Evolutionary conservation across 2,888 invertebrate species (phyloP).

Genomic region (Darwinula stevensoni): DNA sequence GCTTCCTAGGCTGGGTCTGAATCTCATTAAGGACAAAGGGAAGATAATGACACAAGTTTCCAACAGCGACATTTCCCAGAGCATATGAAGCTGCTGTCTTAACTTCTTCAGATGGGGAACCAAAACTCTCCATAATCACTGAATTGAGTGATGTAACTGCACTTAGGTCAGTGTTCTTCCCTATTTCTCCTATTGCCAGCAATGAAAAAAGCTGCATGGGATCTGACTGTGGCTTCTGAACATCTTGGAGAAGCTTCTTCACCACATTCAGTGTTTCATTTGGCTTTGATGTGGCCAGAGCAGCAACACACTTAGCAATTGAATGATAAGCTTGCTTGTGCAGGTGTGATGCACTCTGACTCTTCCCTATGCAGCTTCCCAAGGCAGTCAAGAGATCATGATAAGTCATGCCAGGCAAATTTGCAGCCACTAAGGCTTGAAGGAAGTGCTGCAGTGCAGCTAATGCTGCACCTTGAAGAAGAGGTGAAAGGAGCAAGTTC

Average conservation of each 20-base stretch:
- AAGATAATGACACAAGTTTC: conserved; percentile 69
- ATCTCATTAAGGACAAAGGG: conserved; percentile 84
- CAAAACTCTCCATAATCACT: conserved; percentile 44
- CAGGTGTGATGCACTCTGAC: conserved; percentile 7
- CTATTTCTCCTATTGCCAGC: conserved; percentile 87
- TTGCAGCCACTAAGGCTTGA: conserved; percentile 52
- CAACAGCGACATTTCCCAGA: conserved; percentile 78
- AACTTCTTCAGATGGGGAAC: conserved; percentile 74
- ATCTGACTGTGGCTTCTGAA: conserved; percentile 33
- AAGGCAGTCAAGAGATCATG: conserved; percentile 46
- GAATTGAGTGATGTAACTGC: conserved; percentile 29
- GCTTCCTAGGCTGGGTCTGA: conserved; percentile 69
- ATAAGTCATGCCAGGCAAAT: conserved; percentile 46
- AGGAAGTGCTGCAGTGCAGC: conserved; percentile 72
- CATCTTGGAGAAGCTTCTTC: conserved; percentile 34
- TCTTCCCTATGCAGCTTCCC: too few species aligned
- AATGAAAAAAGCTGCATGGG: conserved; percentile 72
- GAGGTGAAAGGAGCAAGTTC: conserved; percentile 55
- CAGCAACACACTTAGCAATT: conserved; percentile 83
- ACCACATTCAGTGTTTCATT: conserved; percentile 25
- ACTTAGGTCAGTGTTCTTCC: conserved; percentile 58
- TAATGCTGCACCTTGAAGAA: conserved; percentile 74
- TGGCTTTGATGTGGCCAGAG: conserved; percentile 51
- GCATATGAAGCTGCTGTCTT: conserved; percentile 94
- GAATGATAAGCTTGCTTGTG: conserved; percentile 52